phyloP scores from a whole-genome alignment of 2,888 invertebrate species.

The Erebia aethiops region DNA sequence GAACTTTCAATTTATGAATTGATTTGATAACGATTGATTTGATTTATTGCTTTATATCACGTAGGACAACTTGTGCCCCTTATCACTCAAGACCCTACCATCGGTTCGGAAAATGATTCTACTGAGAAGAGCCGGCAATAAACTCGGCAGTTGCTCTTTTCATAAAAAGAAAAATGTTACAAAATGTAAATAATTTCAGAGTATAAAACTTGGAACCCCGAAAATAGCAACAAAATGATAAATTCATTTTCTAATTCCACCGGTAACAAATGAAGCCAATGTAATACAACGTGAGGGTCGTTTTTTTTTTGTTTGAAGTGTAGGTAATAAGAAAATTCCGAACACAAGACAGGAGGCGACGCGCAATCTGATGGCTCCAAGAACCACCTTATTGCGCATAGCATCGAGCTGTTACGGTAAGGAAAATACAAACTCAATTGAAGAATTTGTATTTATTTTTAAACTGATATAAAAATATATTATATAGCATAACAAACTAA shows the following conservation, averaged over 20 bases:
- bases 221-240: background rate
- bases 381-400: background rate
- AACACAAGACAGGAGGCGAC: background rate
- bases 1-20: too few relatives aligned
- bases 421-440: background rate
- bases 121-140: too few relatives aligned
- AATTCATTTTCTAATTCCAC: background rate
- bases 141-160: too few relatives aligned
- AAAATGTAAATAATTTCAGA: too few relatives aligned
- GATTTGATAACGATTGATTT: too few relatives aligned
- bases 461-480: too few relatives aligned
- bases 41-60: too few relatives aligned
- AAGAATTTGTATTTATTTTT: background rate
- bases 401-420: background rate
- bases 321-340: background rate
- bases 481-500: background rate
- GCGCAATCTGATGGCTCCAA: background rate
- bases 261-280: background rate
- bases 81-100: too few relatives aligned
- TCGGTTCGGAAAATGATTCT: too few relatives aligned
- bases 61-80: too few relatives aligned
- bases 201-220: too few relatives aligned
- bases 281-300: background rate
- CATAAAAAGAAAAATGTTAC: too few relatives aligned
- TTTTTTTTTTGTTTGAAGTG: slow-evolving; percentile 1